Conservation (phyloP, 1,140 invertebrate species). For the Dolichoris vasculosae region DNA sequence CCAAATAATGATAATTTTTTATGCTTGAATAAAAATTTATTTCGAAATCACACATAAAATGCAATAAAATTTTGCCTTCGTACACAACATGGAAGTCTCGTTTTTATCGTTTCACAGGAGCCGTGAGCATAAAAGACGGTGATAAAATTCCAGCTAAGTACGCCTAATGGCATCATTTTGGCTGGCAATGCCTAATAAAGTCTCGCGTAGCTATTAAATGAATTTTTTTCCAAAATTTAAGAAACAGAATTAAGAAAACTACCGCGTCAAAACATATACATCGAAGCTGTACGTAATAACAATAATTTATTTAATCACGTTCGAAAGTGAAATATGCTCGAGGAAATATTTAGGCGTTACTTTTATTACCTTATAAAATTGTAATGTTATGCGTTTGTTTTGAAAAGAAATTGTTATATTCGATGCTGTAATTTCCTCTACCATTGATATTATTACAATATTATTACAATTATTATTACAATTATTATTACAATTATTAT, state of each 20-base stretch:
- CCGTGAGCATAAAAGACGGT: conserved; percentile 60
- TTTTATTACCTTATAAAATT: conserved; percentile 14
- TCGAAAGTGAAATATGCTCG: neutral
- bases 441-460: neutral
- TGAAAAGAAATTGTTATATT: neutral
- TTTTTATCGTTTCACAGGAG: conserved; percentile 57
- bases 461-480: too few species aligned
- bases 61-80: conserved; percentile 35
- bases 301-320: neutral
- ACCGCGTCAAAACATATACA: neutral
- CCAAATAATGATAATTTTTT: conserved; percentile 30
- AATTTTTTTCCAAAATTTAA: conserved; percentile 58
- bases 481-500: too few species aligned
- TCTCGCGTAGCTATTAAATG: conserved; percentile 35
- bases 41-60: conserved; percentile 25
- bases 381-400: neutral
- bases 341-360: neutral
- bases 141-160: conserved; percentile 67
- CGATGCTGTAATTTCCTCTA: neutral
- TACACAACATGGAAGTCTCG: conserved; percentile 22
- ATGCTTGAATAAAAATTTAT: conserved; percentile 36
- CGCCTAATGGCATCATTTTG: conserved; percentile 69
- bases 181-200: conserved; percentile 60
- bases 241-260: conserved; percentile 42
- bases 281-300: conserved; percentile 9